Evolutionary conservation across 2,113 vertebrate species (phyloP).

Genomic region (Ptychochromis oligacanthus): DNA sequence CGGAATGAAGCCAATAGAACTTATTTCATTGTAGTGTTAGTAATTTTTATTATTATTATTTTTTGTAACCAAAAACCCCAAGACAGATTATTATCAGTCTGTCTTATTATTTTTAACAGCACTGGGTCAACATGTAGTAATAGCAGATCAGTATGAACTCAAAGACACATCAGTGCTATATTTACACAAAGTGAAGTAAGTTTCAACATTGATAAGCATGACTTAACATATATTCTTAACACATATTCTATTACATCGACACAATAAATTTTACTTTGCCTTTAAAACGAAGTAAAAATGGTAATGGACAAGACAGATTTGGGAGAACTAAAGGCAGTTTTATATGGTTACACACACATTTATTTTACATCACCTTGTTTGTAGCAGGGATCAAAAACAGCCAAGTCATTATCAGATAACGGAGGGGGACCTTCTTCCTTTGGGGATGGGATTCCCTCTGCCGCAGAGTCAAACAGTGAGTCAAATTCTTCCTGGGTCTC

Average conservation of each 20-base stretch:
- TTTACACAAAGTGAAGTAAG: neutral
- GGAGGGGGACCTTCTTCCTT: conserved; percentile 63
- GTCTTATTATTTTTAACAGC: neutral
- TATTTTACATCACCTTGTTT: conserved; percentile 80
- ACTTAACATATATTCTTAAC: neutral
- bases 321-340: neutral
- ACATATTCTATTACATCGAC: no score
- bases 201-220: neutral
- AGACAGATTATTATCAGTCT: neutral
- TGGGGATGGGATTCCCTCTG: conserved; percentile 55
- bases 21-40: neutral
- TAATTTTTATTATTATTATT: neutral
- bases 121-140: neutral
- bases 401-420: conserved; percentile 85
- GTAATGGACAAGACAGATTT: neutral
- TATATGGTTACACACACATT: neutral
- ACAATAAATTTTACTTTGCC: no score
- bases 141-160: neutral
- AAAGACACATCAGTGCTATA: no score
- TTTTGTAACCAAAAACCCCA: neutral
- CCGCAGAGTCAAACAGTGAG: conserved; percentile 75
- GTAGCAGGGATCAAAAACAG: conserved; percentile 89
- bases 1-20: no score
- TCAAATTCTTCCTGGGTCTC: conserved; percentile 76
- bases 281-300: neutral